Base-by-base conservation (phyloP, 2,797 vertebrate genomes). In the Muraenolepis orangiensis region DNA sequence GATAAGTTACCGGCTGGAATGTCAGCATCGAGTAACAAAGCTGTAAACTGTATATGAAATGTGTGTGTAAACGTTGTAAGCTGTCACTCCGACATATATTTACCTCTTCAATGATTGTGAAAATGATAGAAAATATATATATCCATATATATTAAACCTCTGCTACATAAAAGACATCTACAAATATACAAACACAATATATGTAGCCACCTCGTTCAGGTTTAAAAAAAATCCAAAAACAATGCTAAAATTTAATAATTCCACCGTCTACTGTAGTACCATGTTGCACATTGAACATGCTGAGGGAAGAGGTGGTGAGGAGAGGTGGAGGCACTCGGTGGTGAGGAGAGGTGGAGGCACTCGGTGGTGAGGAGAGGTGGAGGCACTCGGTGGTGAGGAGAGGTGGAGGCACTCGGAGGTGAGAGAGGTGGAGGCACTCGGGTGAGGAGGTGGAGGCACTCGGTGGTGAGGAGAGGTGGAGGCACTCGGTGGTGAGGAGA, bases 181-280 rank as follows among this genome's bases (percentile, higher is more conserved):
- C 12, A 30, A 10, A 66, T 28, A 28, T 6, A 30, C 64, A 30
- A 30, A 82, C 61, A 83, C n/a, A 79, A 71, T 81, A 77, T 78
- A 79, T 77, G 85, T 84, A 64, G 74, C 75, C 82, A 82, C 79
- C 73, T 86, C 82, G 82, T 87, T 89, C 81, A 90, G 83, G 84
- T 88, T 80, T 84, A 79, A 57, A 57, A 57, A 57, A 8, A 2
- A 57, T n/a, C 3, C 3, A 8, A 34, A 34, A 57, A 78, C 74
- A 78, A 78, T 77, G 73, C 81, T 82, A 78, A 70, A 73, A 70
- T 86, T 69, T 86, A 85, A 85, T 85, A 74, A 83, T 74, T 86
- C 83, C 78, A 89, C 83, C 84, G 85, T 90, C 89, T 90, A 91
- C 91, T 93, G 91, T 92, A 93, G 80, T 87, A 76, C 77, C 86